phyloP scores from a whole-genome alignment of 2,113 vertebrate species.

The Rhinolophus ferrumequinum region DNA sequence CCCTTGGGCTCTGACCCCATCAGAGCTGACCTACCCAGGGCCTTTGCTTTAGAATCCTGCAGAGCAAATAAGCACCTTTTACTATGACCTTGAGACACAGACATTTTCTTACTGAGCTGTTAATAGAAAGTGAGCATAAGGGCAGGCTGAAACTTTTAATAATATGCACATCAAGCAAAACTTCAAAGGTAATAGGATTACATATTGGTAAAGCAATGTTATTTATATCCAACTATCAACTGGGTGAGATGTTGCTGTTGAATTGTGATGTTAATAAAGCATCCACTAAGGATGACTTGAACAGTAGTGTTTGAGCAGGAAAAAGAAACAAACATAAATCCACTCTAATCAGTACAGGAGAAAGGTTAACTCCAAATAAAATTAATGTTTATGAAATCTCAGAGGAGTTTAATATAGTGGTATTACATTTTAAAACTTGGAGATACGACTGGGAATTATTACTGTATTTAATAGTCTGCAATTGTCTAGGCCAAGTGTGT shows the following conservation, averaged over 20 bases:
- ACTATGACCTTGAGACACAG: conserved; percentile 62
- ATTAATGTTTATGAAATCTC: neutral
- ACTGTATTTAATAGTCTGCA: no score
- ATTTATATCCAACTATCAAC: neutral
- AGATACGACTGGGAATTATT: neutral
- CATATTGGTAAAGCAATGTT: neutral
- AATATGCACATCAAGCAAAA: conserved; percentile 40
- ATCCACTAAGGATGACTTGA: neutral
- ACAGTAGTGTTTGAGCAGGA: neutral
- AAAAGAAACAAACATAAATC: neutral
- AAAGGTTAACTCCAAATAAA: neutral
- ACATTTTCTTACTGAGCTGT: conserved; percentile 49
- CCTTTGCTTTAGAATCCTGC: conserved; percentile 38
- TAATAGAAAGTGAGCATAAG: conserved; percentile 57
- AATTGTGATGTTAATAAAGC: neutral
- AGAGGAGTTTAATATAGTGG: neutral
- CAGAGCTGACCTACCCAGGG: conserved; percentile 46
- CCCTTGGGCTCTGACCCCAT: conserved; percentile 67
- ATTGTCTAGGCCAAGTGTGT: neutral
- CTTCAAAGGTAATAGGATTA: conserved; percentile 49
- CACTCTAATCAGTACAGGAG: neutral
- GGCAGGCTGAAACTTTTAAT: neutral
- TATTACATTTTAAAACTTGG: neutral
- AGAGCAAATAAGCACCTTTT: conserved; percentile 61
- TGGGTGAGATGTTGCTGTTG: neutral